Base-by-base conservation (phyloP, 2,113 vertebrate species). In the Mola mola region DNA sequence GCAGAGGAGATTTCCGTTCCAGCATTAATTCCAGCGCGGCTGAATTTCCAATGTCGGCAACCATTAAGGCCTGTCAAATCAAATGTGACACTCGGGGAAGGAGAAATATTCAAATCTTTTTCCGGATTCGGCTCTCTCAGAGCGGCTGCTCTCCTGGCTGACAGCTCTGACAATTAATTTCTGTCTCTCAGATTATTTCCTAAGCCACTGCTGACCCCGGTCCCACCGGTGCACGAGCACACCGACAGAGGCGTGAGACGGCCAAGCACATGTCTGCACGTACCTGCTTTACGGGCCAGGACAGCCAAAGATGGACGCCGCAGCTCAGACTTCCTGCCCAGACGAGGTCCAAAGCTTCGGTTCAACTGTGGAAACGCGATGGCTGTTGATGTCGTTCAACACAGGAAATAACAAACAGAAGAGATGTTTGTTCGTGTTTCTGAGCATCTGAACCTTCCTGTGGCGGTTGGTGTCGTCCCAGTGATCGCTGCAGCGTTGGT, bases 61-160 rank as follows among this genome's bases (percentile, higher is more conserved):
- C 67, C 83, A 91, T 91, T 89, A 91, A 64, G 72, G 73, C 37
- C 79, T 87, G 89, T 89, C 90, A 87, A 90, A 91, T 91, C 87
- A 88, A 67, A 87, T 64, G 74, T 88, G 83, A 87, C 83, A 84
- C 74, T 20, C n/a, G 57, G 68, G 59, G 55, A 40, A 56, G 29
- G 78, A 79, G 62, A 84, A 85, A 87, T 90, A 89, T 89, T 90
- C 79, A 88, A 88, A 90, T 89, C 75, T 83, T 82, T 47, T 66
- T 75, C 56, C 72, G 63, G 63, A 66, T 60, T 61, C 58, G 72
- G 49, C 29, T 77, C 67, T 64, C 60, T 43, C 31, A 73, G 81
- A 61, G 58, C 64, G 57, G 75, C 52, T 37, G 61, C 72, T 64
- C 63, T 44, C 24, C 48, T 40, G 42, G 37, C 58, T 87, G 89